Percentiles rank a stretch among this genome's conserved stretches.
These are phyloP conservation scores for Tenebrosternarchus preto DNA, from an alignment of 2,113 vertebrate species.

Conservation along the genomic window DNA sequence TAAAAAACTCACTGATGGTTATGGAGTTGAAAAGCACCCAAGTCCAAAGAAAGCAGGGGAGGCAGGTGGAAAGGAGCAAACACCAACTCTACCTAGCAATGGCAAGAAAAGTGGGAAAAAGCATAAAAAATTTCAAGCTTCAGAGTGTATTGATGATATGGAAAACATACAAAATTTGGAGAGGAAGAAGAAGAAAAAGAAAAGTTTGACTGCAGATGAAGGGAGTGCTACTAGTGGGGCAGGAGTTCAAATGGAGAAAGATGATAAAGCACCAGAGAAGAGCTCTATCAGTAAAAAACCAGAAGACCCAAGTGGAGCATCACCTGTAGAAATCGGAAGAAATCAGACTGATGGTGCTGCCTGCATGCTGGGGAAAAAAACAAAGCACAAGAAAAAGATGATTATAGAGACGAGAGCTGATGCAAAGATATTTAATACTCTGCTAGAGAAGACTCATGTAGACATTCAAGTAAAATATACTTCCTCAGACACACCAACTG, in stretches of 20 bases:
- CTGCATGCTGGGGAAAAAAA: background rate
- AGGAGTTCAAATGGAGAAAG: background rate
- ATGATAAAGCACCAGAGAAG: too few species aligned
- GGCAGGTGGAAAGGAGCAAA: background rate
- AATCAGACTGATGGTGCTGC: background rate
- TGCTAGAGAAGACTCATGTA: background rate
- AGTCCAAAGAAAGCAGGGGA: background rate
- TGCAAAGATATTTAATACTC: background rate
- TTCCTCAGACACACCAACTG: background rate
- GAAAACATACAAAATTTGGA: background rate
- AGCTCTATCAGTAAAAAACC: background rate
- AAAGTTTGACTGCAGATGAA: background rate
- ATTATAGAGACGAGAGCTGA: background rate
- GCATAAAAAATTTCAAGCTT: background rate
- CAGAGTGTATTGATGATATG: too few species aligned
- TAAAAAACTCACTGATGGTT: background rate
- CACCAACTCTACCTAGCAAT: background rate
- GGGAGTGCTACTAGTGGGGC: background rate
- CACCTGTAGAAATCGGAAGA: background rate
- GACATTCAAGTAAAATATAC: background rate
- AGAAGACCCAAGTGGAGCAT: background rate
- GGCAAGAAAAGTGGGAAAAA: background rate
- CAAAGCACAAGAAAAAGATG: background rate
- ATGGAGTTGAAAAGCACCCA: background rate
- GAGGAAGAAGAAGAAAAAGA: constrained; percentile 33